Evolutionary conservation across 1,140 invertebrate genomes (phyloP).

Genomic region (Bombus difficillimus): DNA sequence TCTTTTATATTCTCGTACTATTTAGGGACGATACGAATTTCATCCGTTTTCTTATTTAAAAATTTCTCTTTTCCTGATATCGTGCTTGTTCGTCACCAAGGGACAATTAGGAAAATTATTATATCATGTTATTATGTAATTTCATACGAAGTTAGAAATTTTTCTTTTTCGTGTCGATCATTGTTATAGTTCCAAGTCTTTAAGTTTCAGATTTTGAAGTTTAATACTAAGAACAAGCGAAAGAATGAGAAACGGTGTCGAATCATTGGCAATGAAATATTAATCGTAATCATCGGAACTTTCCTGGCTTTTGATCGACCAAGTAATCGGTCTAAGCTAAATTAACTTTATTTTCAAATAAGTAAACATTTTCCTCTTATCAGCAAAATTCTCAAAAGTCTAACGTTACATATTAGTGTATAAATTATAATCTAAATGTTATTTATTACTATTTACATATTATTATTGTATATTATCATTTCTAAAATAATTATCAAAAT

Average conservation of each 20-base stretch:
- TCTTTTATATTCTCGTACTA: too few relatives aligned
- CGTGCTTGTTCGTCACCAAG: too few relatives aligned
- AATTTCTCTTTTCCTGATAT: too few relatives aligned
- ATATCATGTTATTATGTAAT: too few relatives aligned
- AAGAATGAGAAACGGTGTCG: background rate
- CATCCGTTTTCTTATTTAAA: too few relatives aligned
- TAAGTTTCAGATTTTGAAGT: background rate
- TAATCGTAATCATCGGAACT: background rate
- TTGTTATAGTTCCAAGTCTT: too few relatives aligned
- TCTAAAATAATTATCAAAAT: background rate
- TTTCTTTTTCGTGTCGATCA: too few relatives aligned
- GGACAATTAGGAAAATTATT: too few relatives aligned
- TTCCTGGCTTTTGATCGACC: background rate
- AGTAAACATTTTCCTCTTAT: background rate
- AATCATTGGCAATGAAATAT: background rate
- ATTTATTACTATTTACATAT: too few relatives aligned
- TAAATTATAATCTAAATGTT: too few relatives aligned
- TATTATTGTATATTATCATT: background rate
- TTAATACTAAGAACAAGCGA: background rate
- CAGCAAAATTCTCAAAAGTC: background rate
- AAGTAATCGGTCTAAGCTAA: background rate
- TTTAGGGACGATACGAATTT: rapidly evolving
- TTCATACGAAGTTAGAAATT: too few relatives aligned
- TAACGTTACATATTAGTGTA: too few relatives aligned
- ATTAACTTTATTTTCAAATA: background rate